phyloP scores from a whole-genome alignment of 2,113 vertebrate genomes.

The Carettochelys insculpta region DNA sequence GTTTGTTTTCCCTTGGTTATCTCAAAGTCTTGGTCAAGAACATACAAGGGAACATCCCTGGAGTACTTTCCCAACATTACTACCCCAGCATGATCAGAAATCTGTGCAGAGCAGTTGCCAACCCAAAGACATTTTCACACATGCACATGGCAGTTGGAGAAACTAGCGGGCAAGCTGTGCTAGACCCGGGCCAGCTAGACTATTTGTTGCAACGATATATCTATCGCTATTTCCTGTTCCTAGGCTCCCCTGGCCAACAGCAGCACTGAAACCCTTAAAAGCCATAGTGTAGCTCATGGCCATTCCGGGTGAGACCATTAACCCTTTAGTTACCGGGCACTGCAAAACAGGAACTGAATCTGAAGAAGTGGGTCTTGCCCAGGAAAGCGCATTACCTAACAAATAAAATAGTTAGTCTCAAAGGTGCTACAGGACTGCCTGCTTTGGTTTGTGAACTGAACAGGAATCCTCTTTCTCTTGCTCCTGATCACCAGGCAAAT shows the following conservation, averaged over 20 bases:
- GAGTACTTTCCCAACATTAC: not conserved
- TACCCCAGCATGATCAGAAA: not conserved
- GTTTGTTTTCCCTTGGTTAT: not conserved
- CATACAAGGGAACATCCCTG: not conserved
- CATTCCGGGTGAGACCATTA: not conserved
- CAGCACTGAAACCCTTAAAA: not conserved
- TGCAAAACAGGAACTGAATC: slow-evolving; percentile 7
- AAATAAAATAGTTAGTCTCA: no score
- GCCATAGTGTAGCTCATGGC: not conserved
- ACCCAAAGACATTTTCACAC: accelerated
- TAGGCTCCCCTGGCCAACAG: not conserved
- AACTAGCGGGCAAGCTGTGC: not conserved
- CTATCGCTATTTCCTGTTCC: not conserved
- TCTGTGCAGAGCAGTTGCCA: accelerated
- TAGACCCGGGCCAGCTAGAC: slow-evolving; percentile 21
- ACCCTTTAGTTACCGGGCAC: slow-evolving; percentile 13
- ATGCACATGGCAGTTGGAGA: not conserved
- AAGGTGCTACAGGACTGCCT: no score
- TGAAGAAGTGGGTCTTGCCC: no score
- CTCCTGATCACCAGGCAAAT: no score
- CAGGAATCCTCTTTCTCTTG: not conserved
- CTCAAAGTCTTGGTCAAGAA: not conserved
- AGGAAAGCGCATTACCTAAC: no score
- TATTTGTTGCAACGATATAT: not conserved
- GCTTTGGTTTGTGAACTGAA: no score